A percentile compares a stretch with the other conserved stretches of the same genome.
Conservation (phyloP, 2,113 vertebrate genomes). For the Puffinus mauretanicus region DNA sequence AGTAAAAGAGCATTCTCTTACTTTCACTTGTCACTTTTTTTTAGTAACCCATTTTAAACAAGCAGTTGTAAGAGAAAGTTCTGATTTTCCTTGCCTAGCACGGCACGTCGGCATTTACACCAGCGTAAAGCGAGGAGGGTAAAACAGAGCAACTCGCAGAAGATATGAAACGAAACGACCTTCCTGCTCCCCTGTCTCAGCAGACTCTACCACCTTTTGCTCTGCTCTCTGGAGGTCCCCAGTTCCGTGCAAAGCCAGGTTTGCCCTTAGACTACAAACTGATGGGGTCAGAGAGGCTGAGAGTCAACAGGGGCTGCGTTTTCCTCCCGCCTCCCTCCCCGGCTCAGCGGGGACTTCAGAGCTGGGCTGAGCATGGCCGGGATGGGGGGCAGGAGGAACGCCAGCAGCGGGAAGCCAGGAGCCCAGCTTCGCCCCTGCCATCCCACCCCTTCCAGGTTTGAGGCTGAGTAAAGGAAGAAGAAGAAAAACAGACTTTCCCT, state of each 20-base stretch:
- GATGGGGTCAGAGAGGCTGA: neutral
- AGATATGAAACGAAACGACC: neutral
- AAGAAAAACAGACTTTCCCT: neutral
- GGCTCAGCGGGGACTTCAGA: accelerated
- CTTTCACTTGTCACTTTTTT: neutral
- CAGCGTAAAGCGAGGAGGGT: neutral
- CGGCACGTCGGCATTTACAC: neutral
- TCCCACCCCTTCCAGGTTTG: neutral
- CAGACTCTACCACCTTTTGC: neutral
- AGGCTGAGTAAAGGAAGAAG: neutral
- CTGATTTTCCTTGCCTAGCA: neutral
- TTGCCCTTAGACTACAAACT: neutral
- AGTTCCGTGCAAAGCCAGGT: neutral
- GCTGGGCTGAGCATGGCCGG: neutral
- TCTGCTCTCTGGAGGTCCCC: neutral
- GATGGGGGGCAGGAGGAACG: neutral
- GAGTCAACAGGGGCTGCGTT: neutral
- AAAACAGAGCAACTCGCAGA: neutral
- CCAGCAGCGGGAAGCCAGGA: neutral
- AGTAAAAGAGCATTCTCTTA: neutral
- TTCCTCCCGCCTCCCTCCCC: neutral
- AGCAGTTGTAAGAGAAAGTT: neutral
- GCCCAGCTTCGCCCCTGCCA: accelerated
- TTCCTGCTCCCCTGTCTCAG: neutral
- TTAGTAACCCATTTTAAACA: neutral